phyloP scores from a whole-genome alignment of 2,797 vertebrate genomes.

The Melanotaenia maccullochi region DNA sequence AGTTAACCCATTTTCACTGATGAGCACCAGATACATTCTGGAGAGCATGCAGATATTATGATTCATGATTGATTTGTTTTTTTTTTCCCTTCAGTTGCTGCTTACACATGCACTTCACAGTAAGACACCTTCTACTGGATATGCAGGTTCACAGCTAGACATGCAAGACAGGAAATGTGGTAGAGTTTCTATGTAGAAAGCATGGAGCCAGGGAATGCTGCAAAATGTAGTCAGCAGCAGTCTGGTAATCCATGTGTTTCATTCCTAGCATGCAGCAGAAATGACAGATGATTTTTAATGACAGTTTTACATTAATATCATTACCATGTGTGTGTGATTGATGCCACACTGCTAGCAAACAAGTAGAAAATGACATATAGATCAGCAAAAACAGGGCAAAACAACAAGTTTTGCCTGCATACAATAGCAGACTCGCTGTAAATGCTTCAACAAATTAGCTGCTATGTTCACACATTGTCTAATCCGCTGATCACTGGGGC shows the following conservation, averaged over 20 bases:
- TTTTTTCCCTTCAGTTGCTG: neutral
- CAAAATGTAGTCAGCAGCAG: neutral
- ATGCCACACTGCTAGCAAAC: too few species aligned
- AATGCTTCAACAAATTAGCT: too few species aligned
- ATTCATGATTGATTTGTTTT: neutral
- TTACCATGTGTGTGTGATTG: neutral
- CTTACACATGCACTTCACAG: conserved; percentile 6
- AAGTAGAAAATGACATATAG: neutral
- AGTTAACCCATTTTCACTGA: neutral
- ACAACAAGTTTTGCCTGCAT: neutral
- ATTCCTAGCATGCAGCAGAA: neutral
- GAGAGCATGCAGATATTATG: conserved; percentile 2
- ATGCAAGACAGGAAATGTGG: neutral
- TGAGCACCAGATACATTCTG: neutral
- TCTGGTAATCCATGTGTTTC: neutral
- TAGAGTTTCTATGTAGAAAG: neutral
- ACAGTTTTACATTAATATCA: neutral
- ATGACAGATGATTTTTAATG: neutral
- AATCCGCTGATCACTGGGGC: neutral
- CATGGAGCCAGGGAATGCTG: neutral
- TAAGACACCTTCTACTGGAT: conserved; percentile 4
- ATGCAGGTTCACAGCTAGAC: neutral
- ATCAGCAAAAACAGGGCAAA: neutral
- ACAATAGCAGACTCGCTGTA: too few species aligned
- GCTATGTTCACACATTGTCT: neutral